Base-by-base conservation (phyloP, 2,888 invertebrate genomes). In the Aspidiotus destructor region DNA sequence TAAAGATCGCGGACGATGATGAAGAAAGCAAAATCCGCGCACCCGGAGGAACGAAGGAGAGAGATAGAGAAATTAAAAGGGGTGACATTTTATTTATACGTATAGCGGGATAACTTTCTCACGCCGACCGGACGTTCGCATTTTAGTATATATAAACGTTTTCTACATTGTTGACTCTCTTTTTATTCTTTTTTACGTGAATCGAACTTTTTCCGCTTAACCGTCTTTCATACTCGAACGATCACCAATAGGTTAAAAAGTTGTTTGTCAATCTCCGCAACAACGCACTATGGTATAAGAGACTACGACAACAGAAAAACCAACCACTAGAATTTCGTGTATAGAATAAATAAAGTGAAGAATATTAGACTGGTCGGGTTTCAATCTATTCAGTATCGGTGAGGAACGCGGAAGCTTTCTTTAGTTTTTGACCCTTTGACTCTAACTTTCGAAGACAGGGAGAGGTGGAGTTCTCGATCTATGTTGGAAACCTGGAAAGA, bases 151-250 rank as follows among this genome's bases (percentile, higher is more conserved):
- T 28, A 28, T 28, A 28, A 28, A 64, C 58, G 58, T 58, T 67
- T 67, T 67, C 67, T 60, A 67, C 60, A 13, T 44, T 65, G 60
- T 67, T 67, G 67, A 67, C 67, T 67, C 67, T 67, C 67, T 67
- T 67, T 67, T 67, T 67, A 67, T 65, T 16, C 64, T 28, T 55
- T 28, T 62, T 63, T 54, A 54, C 58, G 58, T 48, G 60, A 67
- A 67, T 58, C 67, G 48, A 42, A 57, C 64, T 65, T 60, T 67
- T 67, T 67, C 60, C 67, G 65, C 65, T 65, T 65, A 65, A 65
- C 65, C 67, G 67, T 67, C 67, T 67, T 67, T 67, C 67, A 67
- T 67, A 67, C 58, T 67, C 67, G 44, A 67, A 58, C 40, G 67
- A 67, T 67, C 58, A 67, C 60, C 67, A 67, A 67, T 67, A 58